Evolutionary conservation across 1,140 invertebrate species (phyloP).

Genomic region (Trichonephila inaurata): DNA sequence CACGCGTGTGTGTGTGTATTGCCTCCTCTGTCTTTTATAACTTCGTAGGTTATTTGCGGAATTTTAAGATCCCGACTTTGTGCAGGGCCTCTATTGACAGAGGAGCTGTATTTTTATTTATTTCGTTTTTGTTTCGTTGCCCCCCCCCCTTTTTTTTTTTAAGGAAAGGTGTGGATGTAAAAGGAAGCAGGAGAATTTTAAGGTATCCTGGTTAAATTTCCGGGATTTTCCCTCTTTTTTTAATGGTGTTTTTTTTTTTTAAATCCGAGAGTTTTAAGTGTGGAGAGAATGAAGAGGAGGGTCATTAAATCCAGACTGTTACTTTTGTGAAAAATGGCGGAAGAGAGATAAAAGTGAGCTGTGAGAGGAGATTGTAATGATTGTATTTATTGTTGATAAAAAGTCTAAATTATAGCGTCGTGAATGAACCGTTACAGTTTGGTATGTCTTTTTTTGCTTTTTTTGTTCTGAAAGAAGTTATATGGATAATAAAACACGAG

Average conservation of each 20-base stretch:
- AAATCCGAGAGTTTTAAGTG: background rate
- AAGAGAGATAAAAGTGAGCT: background rate
- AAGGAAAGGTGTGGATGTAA: background rate
- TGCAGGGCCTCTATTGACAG: background rate
- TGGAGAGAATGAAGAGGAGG: background rate
- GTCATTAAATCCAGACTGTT: background rate
- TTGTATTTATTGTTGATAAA: background rate
- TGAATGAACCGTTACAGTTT: no score
- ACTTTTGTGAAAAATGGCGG: background rate
- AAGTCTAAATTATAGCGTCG: no score
- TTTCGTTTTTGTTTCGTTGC: background rate
- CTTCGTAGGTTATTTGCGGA: conserved; percentile 31
- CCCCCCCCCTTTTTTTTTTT: no score
- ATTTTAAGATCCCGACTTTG: conserved; percentile 25
- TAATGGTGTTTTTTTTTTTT: background rate
- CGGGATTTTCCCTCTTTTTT: background rate
- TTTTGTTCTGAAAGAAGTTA: no score
- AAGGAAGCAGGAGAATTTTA: background rate
- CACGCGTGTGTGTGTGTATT: background rate
- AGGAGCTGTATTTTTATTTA: background rate
- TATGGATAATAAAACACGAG: no score
- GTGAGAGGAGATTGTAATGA: background rate
- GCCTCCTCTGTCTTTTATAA: background rate
- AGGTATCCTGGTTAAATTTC: background rate
- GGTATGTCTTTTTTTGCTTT: no score